Conservation (phyloP, 2,113 vertebrate genomes). For the Thinocorus orbignyianus region DNA sequence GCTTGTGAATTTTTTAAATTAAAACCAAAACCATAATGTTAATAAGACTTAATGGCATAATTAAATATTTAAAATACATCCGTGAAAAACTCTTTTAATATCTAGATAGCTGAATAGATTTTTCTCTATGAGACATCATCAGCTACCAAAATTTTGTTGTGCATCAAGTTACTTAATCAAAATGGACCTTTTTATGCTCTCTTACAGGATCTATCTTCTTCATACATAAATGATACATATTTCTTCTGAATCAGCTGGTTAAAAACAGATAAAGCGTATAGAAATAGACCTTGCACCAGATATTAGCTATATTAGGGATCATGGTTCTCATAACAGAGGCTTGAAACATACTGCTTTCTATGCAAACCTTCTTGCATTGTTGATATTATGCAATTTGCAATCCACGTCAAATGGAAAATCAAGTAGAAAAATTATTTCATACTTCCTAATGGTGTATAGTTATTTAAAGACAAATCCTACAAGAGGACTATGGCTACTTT, state of each 20-base stretch:
- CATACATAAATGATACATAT: background rate
- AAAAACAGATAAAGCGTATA: background rate
- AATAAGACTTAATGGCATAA: background rate
- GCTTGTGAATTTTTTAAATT: background rate
- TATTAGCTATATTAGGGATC: background rate
- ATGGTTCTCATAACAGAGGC: background rate
- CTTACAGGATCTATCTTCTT: background rate
- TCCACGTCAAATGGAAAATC: background rate
- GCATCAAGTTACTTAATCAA: background rate
- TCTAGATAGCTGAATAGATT: background rate
- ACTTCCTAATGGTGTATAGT: background rate
- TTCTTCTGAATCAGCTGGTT: background rate
- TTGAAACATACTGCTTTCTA: background rate
- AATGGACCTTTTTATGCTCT: background rate
- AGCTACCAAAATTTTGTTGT: background rate
- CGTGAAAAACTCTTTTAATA: background rate
- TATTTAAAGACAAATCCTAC: background rate
- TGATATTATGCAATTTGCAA: background rate
- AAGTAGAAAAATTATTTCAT: background rate
- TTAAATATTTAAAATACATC: constrained; percentile 11
- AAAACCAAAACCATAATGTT: background rate
- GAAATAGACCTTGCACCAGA: background rate
- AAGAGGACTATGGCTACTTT: background rate
- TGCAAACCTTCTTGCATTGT: background rate
- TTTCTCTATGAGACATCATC: background rate